phyloP scores from a whole-genome alignment of 2,888 invertebrate genomes.

The Aphodius sticticus region DNA sequence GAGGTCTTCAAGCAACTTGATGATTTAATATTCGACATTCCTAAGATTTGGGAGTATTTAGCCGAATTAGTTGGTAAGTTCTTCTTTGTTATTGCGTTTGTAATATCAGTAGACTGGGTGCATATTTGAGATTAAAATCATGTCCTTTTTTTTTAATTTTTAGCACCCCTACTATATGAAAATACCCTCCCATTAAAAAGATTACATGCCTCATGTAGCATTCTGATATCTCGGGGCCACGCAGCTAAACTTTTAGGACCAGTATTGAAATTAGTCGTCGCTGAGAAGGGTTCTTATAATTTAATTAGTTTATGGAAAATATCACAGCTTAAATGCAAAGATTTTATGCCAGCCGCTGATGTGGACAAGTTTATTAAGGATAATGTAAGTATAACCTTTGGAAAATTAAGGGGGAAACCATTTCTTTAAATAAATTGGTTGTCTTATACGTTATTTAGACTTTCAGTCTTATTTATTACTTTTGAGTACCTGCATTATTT shows the following conservation, averaged over 20 bases:
- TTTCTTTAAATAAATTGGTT: no score
- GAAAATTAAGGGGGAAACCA: no score
- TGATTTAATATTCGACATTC: slow-evolving; percentile 85
- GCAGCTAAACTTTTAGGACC: slow-evolving; percentile 65
- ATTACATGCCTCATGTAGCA: slow-evolving; percentile 50
- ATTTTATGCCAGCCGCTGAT: slow-evolving; percentile 62
- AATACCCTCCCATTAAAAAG: slow-evolving; percentile 59
- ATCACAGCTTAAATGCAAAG: slow-evolving; percentile 63
- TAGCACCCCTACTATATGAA: slow-evolving; percentile 64
- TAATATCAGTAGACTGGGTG: no score
- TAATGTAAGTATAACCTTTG: slow-evolving; percentile 54
- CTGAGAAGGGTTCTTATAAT: slow-evolving; percentile 66
- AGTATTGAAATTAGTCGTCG: slow-evolving; percentile 66
- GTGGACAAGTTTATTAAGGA: slow-evolving; percentile 63
- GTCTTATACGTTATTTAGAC: no score
- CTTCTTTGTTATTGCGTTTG: no score
- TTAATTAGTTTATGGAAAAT: slow-evolving; percentile 65
- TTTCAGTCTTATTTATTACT: no score
- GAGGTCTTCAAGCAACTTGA: slow-evolving; percentile 72
- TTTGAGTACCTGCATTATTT: no score
- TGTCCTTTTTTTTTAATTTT: no score
- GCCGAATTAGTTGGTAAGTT: slow-evolving; percentile 72
- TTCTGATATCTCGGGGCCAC: slow-evolving; percentile 51
- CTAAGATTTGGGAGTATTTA: slow-evolving; percentile 82
- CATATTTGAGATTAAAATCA: no score